Conservation (phyloP, 2,113 vertebrate species). For the Pandion haliaetus region DNA sequence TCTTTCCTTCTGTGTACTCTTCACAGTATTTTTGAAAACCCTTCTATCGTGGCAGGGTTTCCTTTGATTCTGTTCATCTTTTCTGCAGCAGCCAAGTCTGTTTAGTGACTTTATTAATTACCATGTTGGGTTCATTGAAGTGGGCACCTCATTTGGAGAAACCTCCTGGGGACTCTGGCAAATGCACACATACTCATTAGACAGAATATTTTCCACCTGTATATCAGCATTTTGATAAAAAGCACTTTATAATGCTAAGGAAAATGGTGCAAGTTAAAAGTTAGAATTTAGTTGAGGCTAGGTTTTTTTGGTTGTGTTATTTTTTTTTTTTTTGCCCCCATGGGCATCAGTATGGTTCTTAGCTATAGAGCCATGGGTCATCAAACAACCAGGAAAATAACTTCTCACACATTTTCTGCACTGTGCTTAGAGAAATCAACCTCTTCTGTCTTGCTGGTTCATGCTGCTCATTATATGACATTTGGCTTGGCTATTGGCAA, state of each 20-base stretch:
- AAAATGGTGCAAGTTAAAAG: not conserved
- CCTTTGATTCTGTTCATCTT: not conserved
- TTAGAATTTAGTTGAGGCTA: not conserved
- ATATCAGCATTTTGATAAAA: slow-evolving; percentile 56
- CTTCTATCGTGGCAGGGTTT: not conserved
- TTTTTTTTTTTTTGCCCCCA: not conserved
- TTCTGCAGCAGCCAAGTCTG: not conserved
- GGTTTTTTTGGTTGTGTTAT: not conserved
- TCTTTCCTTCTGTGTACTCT: not conserved
- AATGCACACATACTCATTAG: slow-evolving; percentile 43
- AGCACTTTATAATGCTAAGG: not conserved
- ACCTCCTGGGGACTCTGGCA: slow-evolving; percentile 24
- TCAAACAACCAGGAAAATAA: not conserved
- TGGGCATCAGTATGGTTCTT: not conserved
- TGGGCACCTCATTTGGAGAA: slow-evolving; percentile 56
- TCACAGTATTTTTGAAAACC: not conserved
- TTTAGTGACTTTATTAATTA: slow-evolving; percentile 67
- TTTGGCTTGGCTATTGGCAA: not conserved
- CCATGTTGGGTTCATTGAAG: slow-evolving; percentile 43
- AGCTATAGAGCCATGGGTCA: not conserved
- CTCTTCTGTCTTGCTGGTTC: not conserved
- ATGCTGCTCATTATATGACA: not conserved
- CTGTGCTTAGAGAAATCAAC: not conserved
- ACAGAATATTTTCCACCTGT: slow-evolving; percentile 33
- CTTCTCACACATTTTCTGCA: not conserved